Base-by-base conservation (phyloP, 2,888 invertebrate species). In the Laothoe populi region DNA sequence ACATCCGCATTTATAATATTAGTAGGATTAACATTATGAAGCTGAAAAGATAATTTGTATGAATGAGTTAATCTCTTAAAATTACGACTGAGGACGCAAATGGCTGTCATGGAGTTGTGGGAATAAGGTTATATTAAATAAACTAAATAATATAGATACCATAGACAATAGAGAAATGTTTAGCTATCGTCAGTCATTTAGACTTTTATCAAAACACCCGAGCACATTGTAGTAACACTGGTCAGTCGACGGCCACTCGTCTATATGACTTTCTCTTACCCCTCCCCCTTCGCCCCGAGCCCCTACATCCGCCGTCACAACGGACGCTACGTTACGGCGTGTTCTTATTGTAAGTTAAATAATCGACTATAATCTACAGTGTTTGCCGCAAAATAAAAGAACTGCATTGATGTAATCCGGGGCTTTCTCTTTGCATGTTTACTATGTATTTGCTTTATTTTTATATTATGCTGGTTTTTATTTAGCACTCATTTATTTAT, bases 261-360 rank as follows among this genome's bases (percentile, higher is more conserved):
- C 65, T 67, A 57, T 64, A 57, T 64, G 69, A 71, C 71, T 71
- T 71, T 71, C 71, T 65, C 67, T 38, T 60, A 48, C 45, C 45
- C 57, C 60, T 13, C 24, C 58, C 58, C 44, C 61, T 61, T n/a
- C 62, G 1, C 42, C 59, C 53, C 13, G 57, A 0, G 42, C 59
- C 53, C 13, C 57, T 16, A 48, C 58, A 16, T 40, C 16, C 19
- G 16, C 40, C 16, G 40, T 23, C 19, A 19, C 24, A 19, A 16
- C 40, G 45, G 45, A 59, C 13, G 23, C 35, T n/a, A n/a, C 21
- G 38, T 49, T 49, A 60, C 60, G 35, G 10, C 19, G 11, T 19
- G 44, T 44, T 44, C 31, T 53, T 31, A 46, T 35, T 45, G 31
- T 46, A 35, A 21, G 46, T 59, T 19, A 53, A 53, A 53, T 53